Conservation (phyloP, 2,888 invertebrate species). For the Drosophila siamana region DNA sequence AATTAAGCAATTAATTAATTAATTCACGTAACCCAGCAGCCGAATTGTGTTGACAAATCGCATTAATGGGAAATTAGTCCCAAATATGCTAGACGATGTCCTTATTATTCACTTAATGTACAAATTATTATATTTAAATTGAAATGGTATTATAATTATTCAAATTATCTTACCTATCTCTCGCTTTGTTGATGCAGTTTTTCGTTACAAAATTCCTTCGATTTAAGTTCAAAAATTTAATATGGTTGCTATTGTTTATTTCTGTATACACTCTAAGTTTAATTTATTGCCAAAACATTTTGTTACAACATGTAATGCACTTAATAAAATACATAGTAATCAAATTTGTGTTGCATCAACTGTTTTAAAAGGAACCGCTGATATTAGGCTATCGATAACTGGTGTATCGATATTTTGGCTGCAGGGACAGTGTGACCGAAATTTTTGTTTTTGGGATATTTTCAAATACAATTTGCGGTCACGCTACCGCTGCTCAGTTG, state of each 20-base stretch:
- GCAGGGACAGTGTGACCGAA: background rate
- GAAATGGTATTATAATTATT: conserved; percentile 7
- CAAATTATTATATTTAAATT: conserved; percentile 25
- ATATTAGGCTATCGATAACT: conserved; percentile 36
- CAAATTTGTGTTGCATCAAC: too few species aligned
- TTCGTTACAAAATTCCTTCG: conserved; percentile 22
- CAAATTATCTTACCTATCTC: conserved; percentile 6
- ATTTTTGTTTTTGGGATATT: background rate
- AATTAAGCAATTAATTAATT: background rate
- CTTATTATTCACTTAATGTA: conserved; percentile 36
- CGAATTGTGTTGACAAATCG: conserved; percentile 22
- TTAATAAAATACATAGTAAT: conserved; percentile 36
- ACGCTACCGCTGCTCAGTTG: background rate
- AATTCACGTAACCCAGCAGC: conserved; percentile 12
- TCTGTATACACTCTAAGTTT: conserved; percentile 17
- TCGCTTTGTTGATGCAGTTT: conserved; percentile 18
- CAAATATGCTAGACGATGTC: conserved; percentile 12
- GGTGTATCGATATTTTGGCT: background rate
- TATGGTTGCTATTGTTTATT: conserved; percentile 35
- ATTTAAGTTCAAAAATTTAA: conserved; percentile 7
- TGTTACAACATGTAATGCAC: conserved; percentile 41
- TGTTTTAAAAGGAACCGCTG: background rate
- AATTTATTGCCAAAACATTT: conserved; percentile 22
- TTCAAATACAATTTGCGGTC: background rate
- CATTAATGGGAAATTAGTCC: conserved; percentile 9